Evolutionary conservation across 2,888 invertebrate species (phyloP), one percentile per base, ranked within the genome.

Genomic region (Caenorhabditis sp.): DNA sequence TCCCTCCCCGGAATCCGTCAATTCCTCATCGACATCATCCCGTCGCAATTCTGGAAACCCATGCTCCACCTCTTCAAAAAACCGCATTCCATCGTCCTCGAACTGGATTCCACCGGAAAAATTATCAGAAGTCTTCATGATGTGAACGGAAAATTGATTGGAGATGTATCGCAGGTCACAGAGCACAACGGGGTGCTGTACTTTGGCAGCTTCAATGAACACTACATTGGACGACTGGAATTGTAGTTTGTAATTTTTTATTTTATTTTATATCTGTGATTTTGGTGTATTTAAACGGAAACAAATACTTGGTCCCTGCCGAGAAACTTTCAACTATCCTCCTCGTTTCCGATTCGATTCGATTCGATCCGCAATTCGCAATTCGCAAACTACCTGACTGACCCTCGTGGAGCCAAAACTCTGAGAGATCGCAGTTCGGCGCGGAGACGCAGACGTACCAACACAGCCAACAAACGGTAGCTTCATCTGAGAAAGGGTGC

Each of bases 111-210:
- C 13, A 68, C 83, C 2, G 90, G 90, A 20, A 77, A 88, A 53
- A 85, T 89, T 35, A 60, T 90, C 40, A 74, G 86, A 61, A 82
- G 88, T 28, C 83, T 85, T n/a, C 90, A 90, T 50, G 90, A 90
- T 67, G 84, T 82, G 1, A 78, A 74, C 9, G 90, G 89, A 44
- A 77, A 80, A n/a, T 60, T 71, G 3, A 70, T 90, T 24, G 77
- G 81, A 18, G 89, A 88, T 44, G 85, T 88, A 1, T 89, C 89
- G 13, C 89, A 90, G 82, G 89, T 89, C 13, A 81, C 85, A 32
- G 86, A 88, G 55, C 69, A 80, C 26, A 84, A 82, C 0, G 71
- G 77, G 22, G 65, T 62, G 35, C 81, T 90, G 13, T 90, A 89
- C 76, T 77, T 90, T 50, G 90, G 90, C 58, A 88, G 87, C 24